Conservation (phyloP, 1,140 invertebrate genomes). For the Tribolium castaneum region DNA sequence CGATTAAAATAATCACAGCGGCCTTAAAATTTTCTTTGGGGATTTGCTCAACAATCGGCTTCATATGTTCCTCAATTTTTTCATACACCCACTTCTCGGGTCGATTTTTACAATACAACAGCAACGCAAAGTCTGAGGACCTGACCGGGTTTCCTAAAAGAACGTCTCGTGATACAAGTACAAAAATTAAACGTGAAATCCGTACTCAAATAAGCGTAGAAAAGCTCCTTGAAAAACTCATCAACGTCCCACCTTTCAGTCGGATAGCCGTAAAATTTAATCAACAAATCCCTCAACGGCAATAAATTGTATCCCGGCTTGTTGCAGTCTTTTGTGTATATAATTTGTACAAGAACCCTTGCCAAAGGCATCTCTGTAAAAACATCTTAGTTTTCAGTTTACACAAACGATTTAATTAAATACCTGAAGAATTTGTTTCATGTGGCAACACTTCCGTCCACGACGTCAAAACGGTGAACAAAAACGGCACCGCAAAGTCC, state of each 20-base stretch:
- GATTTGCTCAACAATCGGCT: slow-evolving; percentile 49
- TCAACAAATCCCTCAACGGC: slow-evolving; percentile 50
- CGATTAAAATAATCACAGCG: slow-evolving; percentile 51
- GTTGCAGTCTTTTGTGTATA: slow-evolving; percentile 51
- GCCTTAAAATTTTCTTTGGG: slow-evolving; percentile 52
- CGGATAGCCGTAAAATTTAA: slow-evolving; percentile 56
- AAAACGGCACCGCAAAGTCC: slow-evolving; percentile 55
- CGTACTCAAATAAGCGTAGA: slow-evolving; percentile 54
- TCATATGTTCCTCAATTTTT: slow-evolving; percentile 52
- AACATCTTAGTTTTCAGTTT: neutral
- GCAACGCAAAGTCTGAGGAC: slow-evolving; percentile 48
- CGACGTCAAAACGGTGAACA: slow-evolving; percentile 55
- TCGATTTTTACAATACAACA: slow-evolving; percentile 53
- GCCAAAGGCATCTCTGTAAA: slow-evolving; percentile 53
- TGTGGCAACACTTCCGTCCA: slow-evolving; percentile 58
- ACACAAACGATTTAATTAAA: slow-evolving; percentile 1
- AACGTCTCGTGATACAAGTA: neutral
- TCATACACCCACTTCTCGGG: slow-evolving; percentile 52
- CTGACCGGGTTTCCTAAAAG: slow-evolving; percentile 49
- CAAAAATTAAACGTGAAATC: neutral
- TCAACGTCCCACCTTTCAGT: slow-evolving; percentile 52
- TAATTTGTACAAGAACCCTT: slow-evolving; percentile 55
- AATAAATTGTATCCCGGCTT: slow-evolving; percentile 53
- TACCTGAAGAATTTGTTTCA: slow-evolving; percentile 44
- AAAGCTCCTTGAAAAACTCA: slow-evolving; percentile 54